Base-by-base conservation (phyloP, 2,797 vertebrate species). In the Phrynocephalus vlangalii region DNA sequence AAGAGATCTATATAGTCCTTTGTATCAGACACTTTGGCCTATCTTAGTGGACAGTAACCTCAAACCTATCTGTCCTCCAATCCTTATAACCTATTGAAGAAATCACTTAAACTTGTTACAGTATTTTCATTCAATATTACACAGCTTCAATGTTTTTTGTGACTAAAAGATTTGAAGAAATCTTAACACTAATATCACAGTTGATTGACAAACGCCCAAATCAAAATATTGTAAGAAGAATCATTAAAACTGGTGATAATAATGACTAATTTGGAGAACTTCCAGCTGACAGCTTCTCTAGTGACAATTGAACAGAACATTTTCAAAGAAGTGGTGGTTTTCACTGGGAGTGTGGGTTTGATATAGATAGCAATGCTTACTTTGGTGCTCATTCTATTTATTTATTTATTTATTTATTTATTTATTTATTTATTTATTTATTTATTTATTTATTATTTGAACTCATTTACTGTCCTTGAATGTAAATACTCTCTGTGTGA, bases 171-270 rank as follows among this genome's bases (percentile, higher is more conserved):
- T 66, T 81, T 86, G 28, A 18, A 30, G 26, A 82, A 70, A 70
- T 28, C 63, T 3, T 48, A 66, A 76, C 13, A 22, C 24, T 83
- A 24, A 81, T 86, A 86, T 79, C 18, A 63, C 75, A 72, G 20
- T 52, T 44, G 50, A 79, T 84, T 52, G 71, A 52, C 68, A 83
- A 79, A 63, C 28, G 18, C 44, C 72, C n/a, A 60, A 84, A 78
- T 77, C 82, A 79, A 70, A 84, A 88, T 24, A 84, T 79, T 79
- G 7, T 83, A 71, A 71, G 38, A 70, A 44, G 26, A 48, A 44
- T 68, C 67, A 79, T 60, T 60, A 79, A 83, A 87, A 50, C 50
- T 70, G 63, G 22, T 78, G 73, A 66, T 75, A 28, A 56, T 30
- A 86, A 70, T 78, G 26, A 83, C 50, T 60, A 70, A 78, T 78